Conservation (phyloP, 2,888 invertebrate genomes). For the Plemyria rubiginata region DNA sequence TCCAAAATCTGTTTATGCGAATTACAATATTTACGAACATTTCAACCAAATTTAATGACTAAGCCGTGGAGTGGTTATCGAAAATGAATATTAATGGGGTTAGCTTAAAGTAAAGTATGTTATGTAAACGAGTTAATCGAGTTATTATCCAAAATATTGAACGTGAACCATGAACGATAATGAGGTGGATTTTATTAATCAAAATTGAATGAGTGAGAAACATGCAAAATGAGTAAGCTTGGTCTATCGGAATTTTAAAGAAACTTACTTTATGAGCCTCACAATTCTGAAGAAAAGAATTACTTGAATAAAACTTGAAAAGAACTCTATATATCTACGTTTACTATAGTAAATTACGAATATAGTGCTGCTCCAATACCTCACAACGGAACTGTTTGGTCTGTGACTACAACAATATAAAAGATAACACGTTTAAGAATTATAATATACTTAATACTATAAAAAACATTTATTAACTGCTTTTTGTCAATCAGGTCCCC, state of each 20-base stretch:
- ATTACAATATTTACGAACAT: conserved; percentile 42
- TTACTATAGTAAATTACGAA: conserved; percentile 6
- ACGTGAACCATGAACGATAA: conserved; percentile 15
- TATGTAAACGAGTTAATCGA: conserved; percentile 14
- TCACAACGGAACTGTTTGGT: background rate
- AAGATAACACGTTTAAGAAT: background rate
- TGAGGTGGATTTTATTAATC: conserved; percentile 24
- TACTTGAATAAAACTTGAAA: conserved; percentile 20
- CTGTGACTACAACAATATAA: conserved; percentile 6
- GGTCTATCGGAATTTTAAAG: conserved; percentile 34
- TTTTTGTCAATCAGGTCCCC: background rate
- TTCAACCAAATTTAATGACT: conserved; percentile 43
- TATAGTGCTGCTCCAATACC: background rate
- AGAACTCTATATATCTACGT: conserved; percentile 1
- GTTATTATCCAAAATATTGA: conserved; percentile 22
- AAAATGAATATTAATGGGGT: conserved; percentile 25
- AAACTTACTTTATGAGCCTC: conserved; percentile 44
- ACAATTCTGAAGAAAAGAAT: conserved; percentile 41
- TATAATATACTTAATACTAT: background rate
- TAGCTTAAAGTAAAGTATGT: conserved; percentile 20
- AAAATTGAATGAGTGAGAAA: conserved; percentile 8
- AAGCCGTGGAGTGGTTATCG: conserved; percentile 37
- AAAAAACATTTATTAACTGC: conserved; percentile 1
- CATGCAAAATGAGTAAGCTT: conserved; percentile 38
- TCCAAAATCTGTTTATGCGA: too few species aligned